Evolutionary conservation across 2,113 vertebrate genomes (phyloP), one percentile per base, ranked within the genome.

Genomic region (Zosterops japonicus): DNA sequence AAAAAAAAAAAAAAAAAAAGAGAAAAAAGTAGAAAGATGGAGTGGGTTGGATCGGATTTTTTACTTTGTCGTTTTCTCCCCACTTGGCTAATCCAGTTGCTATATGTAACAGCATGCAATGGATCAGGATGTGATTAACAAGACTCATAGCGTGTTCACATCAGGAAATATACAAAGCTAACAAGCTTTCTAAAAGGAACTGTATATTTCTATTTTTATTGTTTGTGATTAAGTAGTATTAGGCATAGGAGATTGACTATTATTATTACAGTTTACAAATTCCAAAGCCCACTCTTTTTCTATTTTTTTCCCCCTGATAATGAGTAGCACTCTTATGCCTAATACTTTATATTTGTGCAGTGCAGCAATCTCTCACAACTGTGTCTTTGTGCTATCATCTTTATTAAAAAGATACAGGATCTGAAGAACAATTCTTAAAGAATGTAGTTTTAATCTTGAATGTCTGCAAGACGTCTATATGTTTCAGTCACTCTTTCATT

Each of bases 91-190:
- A 96, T 97, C 84, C 87, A 61, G 31, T 70, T 89, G 55, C 75
- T 82, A 7, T 80, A 94, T 84, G 89, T 96, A 94, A 92, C 79
- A 96, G 84, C 84, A 94, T 91, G 90, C 69, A 72, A 42, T 47
- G 89, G 87, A 93, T 96, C 82, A 96, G 79, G 56, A 94, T 85
- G 82, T 68, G 90, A 96, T 96, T 97, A 90, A n/a, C 49, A 68
- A 90, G 75, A 59, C 41, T 80, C 92, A 82, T 28, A 93, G 82
- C 41, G 70, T 85, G 82, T 78, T 77, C 75, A 72, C 84, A 91
- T 91, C 57, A 90, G 82, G 90, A 94, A 82, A 94, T 90, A 91
- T 39, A 39, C 36, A 39, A 39, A 39, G 36, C 36, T 39, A 39
- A 39, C 36, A 39, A 39, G 55, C 47, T 80, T 90, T 91, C 64